Percentiles rank a stretch among this genome's conserved stretches.
These are phyloP conservation scores for Austrolebias charrua DNA, from an alignment of 2,797 vertebrate species.

Conservation along the genomic window DNA sequence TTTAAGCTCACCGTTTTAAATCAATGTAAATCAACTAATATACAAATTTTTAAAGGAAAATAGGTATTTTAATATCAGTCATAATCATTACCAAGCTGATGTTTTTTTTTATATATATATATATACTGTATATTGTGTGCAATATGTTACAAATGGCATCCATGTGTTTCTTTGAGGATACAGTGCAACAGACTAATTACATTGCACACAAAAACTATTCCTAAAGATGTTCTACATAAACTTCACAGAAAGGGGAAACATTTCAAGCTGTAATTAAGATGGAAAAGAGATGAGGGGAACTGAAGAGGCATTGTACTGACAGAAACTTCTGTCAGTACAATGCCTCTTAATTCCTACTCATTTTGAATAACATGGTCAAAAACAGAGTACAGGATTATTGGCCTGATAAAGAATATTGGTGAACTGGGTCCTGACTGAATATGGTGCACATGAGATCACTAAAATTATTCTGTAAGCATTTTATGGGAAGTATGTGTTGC, in stretches of 20 bases:
- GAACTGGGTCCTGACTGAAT: slow-evolving; percentile 42
- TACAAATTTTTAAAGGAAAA: neutral
- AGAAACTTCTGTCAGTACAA: slow-evolving; percentile 33
- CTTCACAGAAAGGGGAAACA: slow-evolving; percentile 25
- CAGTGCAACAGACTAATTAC: slow-evolving; percentile 33
- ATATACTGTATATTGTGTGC: too few relatives aligned
- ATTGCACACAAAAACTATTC: slow-evolving; percentile 25
- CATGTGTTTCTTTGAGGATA: slow-evolving; percentile 9
- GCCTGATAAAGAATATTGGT: slow-evolving; percentile 50
- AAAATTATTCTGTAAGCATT: slow-evolving; percentile 39
- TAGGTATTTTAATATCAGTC: neutral
- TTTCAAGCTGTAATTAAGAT: slow-evolving; percentile 31
- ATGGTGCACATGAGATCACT: slow-evolving; percentile 51
- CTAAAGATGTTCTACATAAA: slow-evolving; percentile 26
- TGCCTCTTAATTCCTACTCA: slow-evolving; percentile 54
- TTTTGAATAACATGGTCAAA: slow-evolving; percentile 45
- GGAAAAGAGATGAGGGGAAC: slow-evolving; percentile 29
- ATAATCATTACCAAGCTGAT: neutral
- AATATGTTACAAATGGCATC: neutral
- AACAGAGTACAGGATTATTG: slow-evolving; percentile 63
- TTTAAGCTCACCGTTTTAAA: slow-evolving; percentile 36
- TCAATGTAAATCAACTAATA: neutral
- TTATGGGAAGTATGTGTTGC: slow-evolving; percentile 46
- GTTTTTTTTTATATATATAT: too few relatives aligned
- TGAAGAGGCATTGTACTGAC: slow-evolving; percentile 46